Conservation (phyloP, 2,113 vertebrate genomes). For the Salvelinus namaycush region DNA sequence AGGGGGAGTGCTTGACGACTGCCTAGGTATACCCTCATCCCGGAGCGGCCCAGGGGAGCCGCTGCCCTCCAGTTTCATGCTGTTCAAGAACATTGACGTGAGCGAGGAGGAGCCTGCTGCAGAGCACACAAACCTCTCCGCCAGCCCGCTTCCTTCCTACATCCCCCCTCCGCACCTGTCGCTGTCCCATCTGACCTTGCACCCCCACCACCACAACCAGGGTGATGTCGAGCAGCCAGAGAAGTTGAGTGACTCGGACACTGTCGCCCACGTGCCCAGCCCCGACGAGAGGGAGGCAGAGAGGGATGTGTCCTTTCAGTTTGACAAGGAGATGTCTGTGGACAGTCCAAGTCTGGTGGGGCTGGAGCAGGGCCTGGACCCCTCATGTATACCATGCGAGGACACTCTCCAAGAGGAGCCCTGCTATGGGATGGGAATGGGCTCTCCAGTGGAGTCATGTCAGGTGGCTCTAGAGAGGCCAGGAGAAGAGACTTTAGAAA, state of each 20-base stretch:
- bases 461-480: slow-evolving; percentile 31
- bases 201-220: slow-evolving; percentile 33
- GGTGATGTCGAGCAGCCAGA: slow-evolving; percentile 53
- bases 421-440: slow-evolving; percentile 34
- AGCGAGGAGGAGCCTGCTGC: slow-evolving; percentile 69
- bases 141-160: slow-evolving; percentile 68
- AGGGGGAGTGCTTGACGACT: slow-evolving; percentile 71
- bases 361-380: slow-evolving; percentile 26
- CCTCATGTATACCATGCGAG: slow-evolving; percentile 31
- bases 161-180: slow-evolving; percentile 68
- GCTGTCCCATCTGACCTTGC: slow-evolving; percentile 65
- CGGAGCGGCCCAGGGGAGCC: slow-evolving; percentile 69
- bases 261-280: slow-evolving; percentile 56
- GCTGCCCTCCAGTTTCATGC: slow-evolving; percentile 74
- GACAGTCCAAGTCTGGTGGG: slow-evolving; percentile 16
- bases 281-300: slow-evolving; percentile 47
- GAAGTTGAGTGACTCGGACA: slow-evolving; percentile 62
- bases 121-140: slow-evolving; percentile 70
- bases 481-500: background rate
- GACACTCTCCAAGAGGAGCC: slow-evolving; percentile 15
- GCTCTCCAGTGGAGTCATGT: slow-evolving; percentile 40
- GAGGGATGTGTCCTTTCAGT: slow-evolving; percentile 54
- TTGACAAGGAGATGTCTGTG: slow-evolving; percentile 56
- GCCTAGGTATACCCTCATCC: slow-evolving; percentile 75
- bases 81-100: slow-evolving; percentile 78